Evolutionary conservation across 2,113 vertebrate species (phyloP), one percentile per base, ranked within the genome.

Genomic region (Corythoichthys intestinalis): DNA sequence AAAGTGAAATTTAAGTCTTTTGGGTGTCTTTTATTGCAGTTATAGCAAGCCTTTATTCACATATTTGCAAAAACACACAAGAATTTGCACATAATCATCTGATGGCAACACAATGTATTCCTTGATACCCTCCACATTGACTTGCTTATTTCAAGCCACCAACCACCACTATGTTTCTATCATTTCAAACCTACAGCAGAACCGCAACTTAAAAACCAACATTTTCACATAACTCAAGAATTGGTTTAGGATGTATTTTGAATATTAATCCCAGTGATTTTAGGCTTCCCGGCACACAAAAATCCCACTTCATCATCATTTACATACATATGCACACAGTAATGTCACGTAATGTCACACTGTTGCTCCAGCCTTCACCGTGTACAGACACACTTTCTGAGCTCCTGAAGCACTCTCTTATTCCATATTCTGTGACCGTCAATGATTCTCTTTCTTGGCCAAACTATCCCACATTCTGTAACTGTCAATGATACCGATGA

Each of bases 251-350:
- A 47, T 10, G 39, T 9, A 41, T 44, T 20, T 3, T 1, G 13
- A 64, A 73, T 14, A 65, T 28, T 6, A 17, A 14, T 49, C 15
- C n/a, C 4, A 13, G 17, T 38, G 15, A 14, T 15, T 38, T 41
- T 17, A 9, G 54, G 48, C 48, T 35, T 75, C 47, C 76, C 70
- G 76, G 71, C 75, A 73, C 72, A n/a, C 41, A 59, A 38, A 58
- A 2, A 15, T n/a, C 6, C 48, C 8, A 57, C 34, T 9, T 53
- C 6, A 66, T 41, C 41, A 48, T 67, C 14, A 54, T 46, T 12
- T 34, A 11, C 4, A 38, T 39, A n/a, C 28, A 38, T 37, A 39
- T 28, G 20, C 35, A 67, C n/a, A 63, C 39, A 66, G 15, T 62
- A 3, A 72, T 6, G 15, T 71, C 65, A 74, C 77, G 64, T 72